phyloP scores from a whole-genome alignment of 2,797 vertebrate species.

The Alca torda region DNA sequence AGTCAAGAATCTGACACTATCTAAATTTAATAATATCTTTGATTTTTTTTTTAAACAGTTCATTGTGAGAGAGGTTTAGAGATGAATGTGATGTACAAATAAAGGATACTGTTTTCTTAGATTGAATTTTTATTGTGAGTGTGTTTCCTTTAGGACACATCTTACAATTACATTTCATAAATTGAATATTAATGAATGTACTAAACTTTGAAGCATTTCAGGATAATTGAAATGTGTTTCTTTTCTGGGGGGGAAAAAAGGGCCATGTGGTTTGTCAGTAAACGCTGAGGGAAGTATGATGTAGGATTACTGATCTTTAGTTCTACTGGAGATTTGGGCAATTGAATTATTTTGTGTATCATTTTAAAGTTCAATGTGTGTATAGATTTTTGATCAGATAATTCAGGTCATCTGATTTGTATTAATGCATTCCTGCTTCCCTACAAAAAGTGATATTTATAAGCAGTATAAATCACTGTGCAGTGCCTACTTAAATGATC shows the following conservation, averaged over 20 bases:
- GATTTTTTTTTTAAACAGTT: background rate
- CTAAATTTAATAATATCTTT: background rate
- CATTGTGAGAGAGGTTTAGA: background rate
- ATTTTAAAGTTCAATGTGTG: background rate
- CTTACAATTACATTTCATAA: background rate
- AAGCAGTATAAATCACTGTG: background rate
- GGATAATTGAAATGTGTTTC: background rate
- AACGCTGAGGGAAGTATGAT: background rate
- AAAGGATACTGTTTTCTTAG: background rate
- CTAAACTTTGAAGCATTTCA: background rate
- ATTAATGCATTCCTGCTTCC: background rate
- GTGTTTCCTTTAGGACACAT: background rate
- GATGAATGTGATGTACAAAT: background rate
- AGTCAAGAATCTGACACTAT: background rate
- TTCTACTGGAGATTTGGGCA: background rate
- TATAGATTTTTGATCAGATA: background rate
- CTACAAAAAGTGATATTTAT: background rate
- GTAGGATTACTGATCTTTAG: background rate
- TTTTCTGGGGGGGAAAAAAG: background rate
- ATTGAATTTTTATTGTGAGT: background rate
- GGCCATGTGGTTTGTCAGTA: background rate
- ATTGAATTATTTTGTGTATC: background rate
- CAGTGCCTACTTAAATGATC: background rate
- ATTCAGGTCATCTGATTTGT: background rate
- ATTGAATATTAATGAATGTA: background rate